phyloP scores from a whole-genome alignment of 2,113 vertebrate species.

The Anoplopoma fimbria region DNA sequence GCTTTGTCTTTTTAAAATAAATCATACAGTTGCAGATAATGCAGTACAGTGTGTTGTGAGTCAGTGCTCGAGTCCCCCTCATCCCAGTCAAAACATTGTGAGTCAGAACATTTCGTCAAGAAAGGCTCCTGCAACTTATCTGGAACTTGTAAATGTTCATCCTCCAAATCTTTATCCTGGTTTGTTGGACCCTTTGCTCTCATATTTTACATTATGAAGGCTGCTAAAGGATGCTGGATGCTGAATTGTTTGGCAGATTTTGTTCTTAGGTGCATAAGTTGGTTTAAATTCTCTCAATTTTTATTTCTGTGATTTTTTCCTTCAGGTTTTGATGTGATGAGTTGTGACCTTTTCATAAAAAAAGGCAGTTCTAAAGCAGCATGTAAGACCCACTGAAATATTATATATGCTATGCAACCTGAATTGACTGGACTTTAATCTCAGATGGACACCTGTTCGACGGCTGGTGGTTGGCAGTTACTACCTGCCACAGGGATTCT shows the following conservation, averaged over 20 bases:
- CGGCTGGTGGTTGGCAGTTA: constrained; percentile 11
- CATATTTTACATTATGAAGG: not conserved
- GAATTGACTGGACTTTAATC: not conserved
- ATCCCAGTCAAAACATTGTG: constrained; percentile 50
- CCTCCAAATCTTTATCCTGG: not conserved
- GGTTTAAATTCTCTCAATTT: not conserved
- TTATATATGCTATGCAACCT: not conserved
- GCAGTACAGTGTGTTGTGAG: not conserved
- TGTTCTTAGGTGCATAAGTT: not conserved
- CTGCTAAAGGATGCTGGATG: not conserved
- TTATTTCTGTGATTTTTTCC: not conserved
- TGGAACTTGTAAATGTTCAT: not conserved
- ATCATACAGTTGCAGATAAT: constrained; percentile 5
- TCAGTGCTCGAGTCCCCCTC: not conserved
- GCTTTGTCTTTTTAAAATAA: not conserved
- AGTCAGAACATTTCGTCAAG: constrained; percentile 36
- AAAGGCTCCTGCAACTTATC: not conserved
- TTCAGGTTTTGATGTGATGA: not conserved
- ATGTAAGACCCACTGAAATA: not conserved
- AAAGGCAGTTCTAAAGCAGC: not conserved
- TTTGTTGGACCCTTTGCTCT: not conserved
- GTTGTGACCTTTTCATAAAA: too few species aligned
- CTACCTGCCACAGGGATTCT: not conserved
- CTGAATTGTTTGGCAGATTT: not conserved
- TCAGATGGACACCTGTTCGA: constrained; percentile 26